Conservation (phyloP, 2,113 vertebrate species). For the Xyrauchen texanus region DNA sequence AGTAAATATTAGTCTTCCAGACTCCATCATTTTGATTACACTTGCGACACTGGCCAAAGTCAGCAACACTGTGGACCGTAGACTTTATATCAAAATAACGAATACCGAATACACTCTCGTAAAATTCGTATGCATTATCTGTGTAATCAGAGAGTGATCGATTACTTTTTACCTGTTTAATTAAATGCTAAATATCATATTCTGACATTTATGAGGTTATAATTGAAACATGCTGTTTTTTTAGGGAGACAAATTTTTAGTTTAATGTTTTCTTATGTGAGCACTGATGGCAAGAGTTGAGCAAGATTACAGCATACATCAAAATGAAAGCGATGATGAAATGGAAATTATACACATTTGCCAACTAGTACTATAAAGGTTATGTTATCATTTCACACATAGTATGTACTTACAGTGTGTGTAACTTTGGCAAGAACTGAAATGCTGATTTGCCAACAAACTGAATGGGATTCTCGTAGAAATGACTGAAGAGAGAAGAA, state of each 20-base stretch:
- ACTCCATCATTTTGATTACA: neutral
- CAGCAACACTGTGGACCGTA: neutral
- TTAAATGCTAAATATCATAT: conserved; percentile 17
- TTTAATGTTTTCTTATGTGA: conserved; percentile 28
- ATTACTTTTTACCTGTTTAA: conserved; percentile 4
- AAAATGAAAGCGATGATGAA: conserved; percentile 29
- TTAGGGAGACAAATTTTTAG: conserved; percentile 22
- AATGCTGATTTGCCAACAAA: conserved; percentile 92
- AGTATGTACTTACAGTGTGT: conserved; percentile 87
- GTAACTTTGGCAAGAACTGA: conserved; percentile 90
- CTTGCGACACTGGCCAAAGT: neutral
- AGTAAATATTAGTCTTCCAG: conserved; percentile 1
- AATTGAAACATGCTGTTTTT: conserved; percentile 35
- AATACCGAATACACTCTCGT: neutral
- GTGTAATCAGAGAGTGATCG: conserved; percentile 1
- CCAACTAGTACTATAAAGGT: conserved; percentile 7
- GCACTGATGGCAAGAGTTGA: conserved; percentile 18
- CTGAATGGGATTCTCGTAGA: conserved; percentile 97
- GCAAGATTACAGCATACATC: conserved; percentile 23
- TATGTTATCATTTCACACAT: conserved; percentile 19
- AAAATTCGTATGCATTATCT: conserved; percentile 4
- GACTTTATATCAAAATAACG: neutral
- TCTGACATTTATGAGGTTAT: conserved; percentile 24
- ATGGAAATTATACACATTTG: conserved; percentile 36
- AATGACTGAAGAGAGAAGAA: conserved; percentile 78